Conservation (phyloP, 2,797 vertebrate genomes). For the Centroberyx gerrardi region DNA sequence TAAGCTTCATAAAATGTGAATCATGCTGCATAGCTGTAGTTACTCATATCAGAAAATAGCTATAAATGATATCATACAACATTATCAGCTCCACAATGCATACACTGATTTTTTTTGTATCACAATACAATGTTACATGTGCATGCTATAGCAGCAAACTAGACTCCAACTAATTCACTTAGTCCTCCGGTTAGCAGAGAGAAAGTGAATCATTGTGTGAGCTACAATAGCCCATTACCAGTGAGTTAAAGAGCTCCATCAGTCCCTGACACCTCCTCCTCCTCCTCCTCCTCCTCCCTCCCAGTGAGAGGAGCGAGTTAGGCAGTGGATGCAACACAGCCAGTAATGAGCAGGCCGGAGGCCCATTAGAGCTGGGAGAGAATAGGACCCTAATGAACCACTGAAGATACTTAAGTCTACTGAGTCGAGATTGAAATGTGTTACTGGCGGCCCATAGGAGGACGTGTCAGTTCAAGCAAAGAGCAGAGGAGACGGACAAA, state of each 20-base stretch:
- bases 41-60: conserved; percentile 4
- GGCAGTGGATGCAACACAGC: conserved; percentile 65
- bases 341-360: conserved; percentile 79
- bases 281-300: conserved; percentile 47
- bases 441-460: conserved; percentile 72
- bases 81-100: conserved; percentile 1
- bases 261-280: conserved; percentile 57
- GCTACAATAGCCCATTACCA: conserved; percentile 75
- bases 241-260: conserved; percentile 78
- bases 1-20: neutral
- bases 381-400: conserved; percentile 80
- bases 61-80: conserved; percentile 21
- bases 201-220: conserved; percentile 71
- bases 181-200: conserved; percentile 69
- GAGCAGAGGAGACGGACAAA: conserved; percentile 30
- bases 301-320: conserved; percentile 58
- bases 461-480: conserved; percentile 67
- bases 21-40: neutral
- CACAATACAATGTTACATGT: conserved; percentile 20
- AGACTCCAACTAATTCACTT: conserved; percentile 74
- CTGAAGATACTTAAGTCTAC: conserved; percentile 73
- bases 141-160: conserved; percentile 45
- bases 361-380: conserved; percentile 75
- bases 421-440: conserved; percentile 74
- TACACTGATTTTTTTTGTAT: conserved; percentile 14